These are phyloP conservation scores for Mesopsocus fuscifrons DNA, from an alignment of 2,888 invertebrate genomes.

Conservation along the genomic window DNA sequence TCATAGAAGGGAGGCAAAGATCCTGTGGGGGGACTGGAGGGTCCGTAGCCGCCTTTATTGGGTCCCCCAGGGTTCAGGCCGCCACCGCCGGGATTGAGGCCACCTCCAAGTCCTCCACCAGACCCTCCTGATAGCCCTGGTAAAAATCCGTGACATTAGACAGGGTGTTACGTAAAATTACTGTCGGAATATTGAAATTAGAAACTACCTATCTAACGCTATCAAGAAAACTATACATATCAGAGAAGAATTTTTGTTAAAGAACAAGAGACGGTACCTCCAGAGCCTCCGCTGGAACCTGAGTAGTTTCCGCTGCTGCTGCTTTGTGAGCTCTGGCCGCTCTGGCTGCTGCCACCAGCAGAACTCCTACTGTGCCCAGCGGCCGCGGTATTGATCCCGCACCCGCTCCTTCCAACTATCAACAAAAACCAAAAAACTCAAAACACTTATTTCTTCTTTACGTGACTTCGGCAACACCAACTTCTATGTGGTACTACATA, in stretches of 20 bases:
- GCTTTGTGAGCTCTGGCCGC: constrained; percentile 22
- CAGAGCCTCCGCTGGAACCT: constrained; percentile 31
- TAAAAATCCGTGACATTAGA: too few species aligned
- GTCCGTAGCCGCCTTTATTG: constrained; percentile 59
- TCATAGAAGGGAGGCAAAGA: constrained; percentile 80
- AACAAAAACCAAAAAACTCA: neutral
- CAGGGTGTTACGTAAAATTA: too few species aligned
- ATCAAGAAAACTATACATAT: too few species aligned
- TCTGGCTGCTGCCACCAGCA: constrained; percentile 29
- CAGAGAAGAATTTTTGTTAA: too few species aligned
- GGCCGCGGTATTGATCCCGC: constrained; percentile 44
- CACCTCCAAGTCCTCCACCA: constrained; percentile 45
- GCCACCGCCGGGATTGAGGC: constrained; percentile 32
- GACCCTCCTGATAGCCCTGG: constrained; percentile 30
- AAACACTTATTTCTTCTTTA: neutral
- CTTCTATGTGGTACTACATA: too few species aligned
- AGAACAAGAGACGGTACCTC: constrained; percentile 19
- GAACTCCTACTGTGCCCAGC: constrained; percentile 61
- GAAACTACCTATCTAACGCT: too few species aligned
- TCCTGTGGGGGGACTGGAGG: constrained; percentile 72
- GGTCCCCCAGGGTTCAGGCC: constrained; percentile 46
- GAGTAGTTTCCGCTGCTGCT: neutral
- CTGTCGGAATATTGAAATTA: too few species aligned
- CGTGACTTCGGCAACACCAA: too few species aligned
- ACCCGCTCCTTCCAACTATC: constrained; percentile 21